These are phyloP conservation scores for Ctenomys sociabilis DNA, from an alignment of 2,113 vertebrate genomes.

Conservation along the genomic window DNA sequence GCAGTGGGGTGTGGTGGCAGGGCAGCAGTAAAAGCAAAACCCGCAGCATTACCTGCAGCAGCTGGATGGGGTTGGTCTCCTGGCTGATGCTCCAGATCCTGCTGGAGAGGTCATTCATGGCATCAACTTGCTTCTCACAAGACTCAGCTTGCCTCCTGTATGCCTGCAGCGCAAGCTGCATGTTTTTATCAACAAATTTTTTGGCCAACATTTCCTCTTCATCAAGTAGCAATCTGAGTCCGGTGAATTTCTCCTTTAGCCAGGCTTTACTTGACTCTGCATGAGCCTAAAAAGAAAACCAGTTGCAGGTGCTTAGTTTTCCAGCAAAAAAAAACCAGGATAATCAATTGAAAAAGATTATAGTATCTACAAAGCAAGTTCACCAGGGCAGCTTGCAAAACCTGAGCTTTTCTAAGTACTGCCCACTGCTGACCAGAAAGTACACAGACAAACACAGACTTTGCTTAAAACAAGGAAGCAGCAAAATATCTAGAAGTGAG, in stretches of 20 bases:
- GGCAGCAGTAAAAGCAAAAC: not conserved
- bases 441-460: not conserved
- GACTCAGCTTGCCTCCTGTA: slow-evolving; percentile 75
- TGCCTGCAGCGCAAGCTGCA: slow-evolving; percentile 75
- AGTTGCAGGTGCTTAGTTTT: slow-evolving; percentile 36
- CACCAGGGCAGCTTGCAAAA: not conserved
- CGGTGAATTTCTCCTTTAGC: slow-evolving; percentile 80
- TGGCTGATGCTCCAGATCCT: slow-evolving; percentile 76
- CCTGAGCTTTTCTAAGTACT: not conserved
- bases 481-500: slow-evolving; percentile 34
- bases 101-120: slow-evolving; percentile 69
- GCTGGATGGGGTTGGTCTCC: slow-evolving; percentile 72
- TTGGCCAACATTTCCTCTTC: slow-evolving; percentile 85
- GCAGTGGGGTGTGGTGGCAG: not conserved
- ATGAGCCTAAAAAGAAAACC: slow-evolving; percentile 73
- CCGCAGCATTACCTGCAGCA: slow-evolving; percentile 83
- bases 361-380: not conserved
- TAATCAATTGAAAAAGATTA: not conserved
- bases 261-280: slow-evolving; percentile 80
- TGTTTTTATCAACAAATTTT: slow-evolving; percentile 83
- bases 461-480: not conserved
- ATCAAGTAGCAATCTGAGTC: slow-evolving; percentile 83
- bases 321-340: not conserved
- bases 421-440: not conserved
- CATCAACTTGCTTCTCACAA: slow-evolving; percentile 71